Evolutionary conservation across 2,797 vertebrate species (phyloP).

Genomic region (Neopelma chrysocephalum): DNA sequence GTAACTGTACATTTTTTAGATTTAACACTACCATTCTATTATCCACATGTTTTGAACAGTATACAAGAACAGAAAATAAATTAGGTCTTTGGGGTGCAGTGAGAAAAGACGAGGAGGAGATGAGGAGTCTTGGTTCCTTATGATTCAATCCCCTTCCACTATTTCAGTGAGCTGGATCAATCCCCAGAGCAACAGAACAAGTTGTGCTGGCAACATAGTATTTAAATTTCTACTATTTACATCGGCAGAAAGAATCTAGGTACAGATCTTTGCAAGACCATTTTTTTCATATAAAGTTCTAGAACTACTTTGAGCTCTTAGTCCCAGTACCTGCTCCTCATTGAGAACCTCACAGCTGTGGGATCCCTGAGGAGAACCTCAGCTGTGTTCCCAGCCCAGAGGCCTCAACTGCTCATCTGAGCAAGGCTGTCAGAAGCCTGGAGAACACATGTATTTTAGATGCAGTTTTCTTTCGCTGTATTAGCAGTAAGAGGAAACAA

Average conservation of each 20-base stretch:
- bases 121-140: neutral
- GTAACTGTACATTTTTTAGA: neutral
- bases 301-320: neutral
- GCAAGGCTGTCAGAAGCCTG: neutral
- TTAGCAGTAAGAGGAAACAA: constrained; percentile 43
- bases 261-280: neutral
- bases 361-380: neutral
- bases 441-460: neutral
- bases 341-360: neutral
- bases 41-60: neutral
- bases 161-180: neutral
- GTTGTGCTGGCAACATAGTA: neutral
- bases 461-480: neutral
- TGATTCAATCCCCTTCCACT: neutral
- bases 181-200: neutral
- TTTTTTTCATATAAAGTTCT: neutral
- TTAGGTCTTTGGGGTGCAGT: neutral
- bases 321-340: neutral
- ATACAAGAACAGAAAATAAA: neutral
- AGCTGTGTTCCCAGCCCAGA: neutral
- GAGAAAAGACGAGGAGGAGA: neutral
- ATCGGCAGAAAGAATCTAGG: neutral
- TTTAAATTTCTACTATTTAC: neutral
- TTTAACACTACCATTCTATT: neutral
- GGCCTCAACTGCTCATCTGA: neutral